A percentile compares a stretch with the other conserved stretches of the same genome.
phyloP scores from a whole-genome alignment of 2,888 invertebrate species.

The Mimas tiliae region DNA sequence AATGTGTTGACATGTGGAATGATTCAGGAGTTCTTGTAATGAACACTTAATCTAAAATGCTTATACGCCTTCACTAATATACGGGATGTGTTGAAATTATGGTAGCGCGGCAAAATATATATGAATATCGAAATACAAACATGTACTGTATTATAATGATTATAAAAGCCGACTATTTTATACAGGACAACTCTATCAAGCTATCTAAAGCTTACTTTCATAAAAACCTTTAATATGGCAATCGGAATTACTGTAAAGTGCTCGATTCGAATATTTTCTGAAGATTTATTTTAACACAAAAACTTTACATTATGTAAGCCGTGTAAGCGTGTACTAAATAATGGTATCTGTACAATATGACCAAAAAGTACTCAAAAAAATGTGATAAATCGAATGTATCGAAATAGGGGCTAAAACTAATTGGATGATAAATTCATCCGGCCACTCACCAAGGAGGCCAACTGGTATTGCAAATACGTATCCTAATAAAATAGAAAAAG shows the following conservation, averaged over 20 bases:
- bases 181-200: constrained; percentile 25
- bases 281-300: constrained; percentile 31
- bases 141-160: constrained; percentile 17
- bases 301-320: constrained; percentile 55
- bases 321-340: constrained; percentile 64
- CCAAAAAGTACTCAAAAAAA: constrained; percentile 37
- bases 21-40: constrained; percentile 2
- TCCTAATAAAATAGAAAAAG: constrained; percentile 80
- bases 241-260: constrained; percentile 33
- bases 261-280: constrained; percentile 32
- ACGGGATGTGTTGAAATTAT: constrained; percentile 28
- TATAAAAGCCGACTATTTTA: constrained; percentile 40
- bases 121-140: constrained; percentile 33
- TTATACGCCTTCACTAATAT: constrained; percentile 1
- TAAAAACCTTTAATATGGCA: constrained; percentile 1
- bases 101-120: constrained; percentile 44
- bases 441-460: constrained; percentile 83
- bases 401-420: constrained; percentile 40
- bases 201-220: constrained; percentile 18
- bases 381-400: constrained; percentile 43
- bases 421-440: constrained; percentile 54
- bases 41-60: constrained; percentile 8
- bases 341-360: constrained; percentile 46
- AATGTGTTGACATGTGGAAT: constrained; percentile 15
- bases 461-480: constrained; percentile 82